Evolutionary conservation across 2,797 vertebrate species (phyloP), one percentile per base, ranked within the genome.

Genomic region (Gila robusta): DNA sequence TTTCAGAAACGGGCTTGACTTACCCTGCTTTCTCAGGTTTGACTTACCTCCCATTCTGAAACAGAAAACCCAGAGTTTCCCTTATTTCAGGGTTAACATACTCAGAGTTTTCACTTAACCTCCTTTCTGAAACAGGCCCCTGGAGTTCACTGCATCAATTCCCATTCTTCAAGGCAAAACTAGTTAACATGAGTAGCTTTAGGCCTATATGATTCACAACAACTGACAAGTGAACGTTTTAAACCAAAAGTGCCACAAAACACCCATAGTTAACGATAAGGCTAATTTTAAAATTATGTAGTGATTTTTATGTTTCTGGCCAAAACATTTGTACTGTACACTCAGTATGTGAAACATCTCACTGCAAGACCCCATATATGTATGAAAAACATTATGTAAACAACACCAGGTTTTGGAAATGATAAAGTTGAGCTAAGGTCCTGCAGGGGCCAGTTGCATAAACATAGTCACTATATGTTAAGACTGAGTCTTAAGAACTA

Each of bases 81-180:
- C n/a, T n/a, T n/a, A n/a, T n/a, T n/a, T n/a, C n/a, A n/a, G n/a
- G n/a, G n/a, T n/a, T n/a, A n/a, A n/a, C n/a, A n/a, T n/a, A n/a
- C n/a, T n/a, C n/a, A n/a, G n/a, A n/a, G n/a, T n/a, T n/a, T n/a
- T n/a, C n/a, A n/a, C n/a, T n/a, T n/a, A n/a, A n/a, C n/a, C n/a
- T n/a, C n/a, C n/a, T n/a, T n/a, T n/a, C n/a, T n/a, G n/a, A n/a
- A n/a, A n/a, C n/a, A n/a, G n/a, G n/a, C n/a, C 32, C 79, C 82
- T 86, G 66, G 80, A 71, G 67, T 84, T 86, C 26, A 56, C 39
- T 32, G 88, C 89, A 72, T 88, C 86, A 77, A 77, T 87, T 67
- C 44, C 73, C 49, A 84, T 79, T 67, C 88, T 92, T 83, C 12
- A 32, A 88, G 67, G 9, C 21, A 79, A 23, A 70, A 37, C 14